These are phyloP conservation scores for Leucophenga montana DNA, from an alignment of 2,888 invertebrate species.

Conservation along the genomic window DNA sequence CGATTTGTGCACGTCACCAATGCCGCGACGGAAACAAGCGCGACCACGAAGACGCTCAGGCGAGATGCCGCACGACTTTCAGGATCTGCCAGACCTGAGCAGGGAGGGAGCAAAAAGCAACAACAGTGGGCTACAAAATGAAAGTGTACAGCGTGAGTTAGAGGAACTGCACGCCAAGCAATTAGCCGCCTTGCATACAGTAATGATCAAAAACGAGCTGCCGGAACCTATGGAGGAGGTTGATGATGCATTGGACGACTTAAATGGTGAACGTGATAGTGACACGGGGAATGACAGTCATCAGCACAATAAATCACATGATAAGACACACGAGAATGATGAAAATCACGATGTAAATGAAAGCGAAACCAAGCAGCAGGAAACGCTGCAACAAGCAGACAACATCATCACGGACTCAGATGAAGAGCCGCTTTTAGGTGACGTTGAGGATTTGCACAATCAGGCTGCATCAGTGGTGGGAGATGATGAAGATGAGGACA, in stretches of 20 bases:
- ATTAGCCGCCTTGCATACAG: slow-evolving; percentile 60
- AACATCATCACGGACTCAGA: slow-evolving; percentile 6
- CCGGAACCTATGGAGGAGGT: slow-evolving; percentile 72
- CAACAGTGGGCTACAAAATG: too few species aligned
- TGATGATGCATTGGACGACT: slow-evolving; percentile 47
- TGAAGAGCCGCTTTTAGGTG: background rate
- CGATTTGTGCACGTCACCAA: slow-evolving; percentile 82
- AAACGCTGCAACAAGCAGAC: background rate
- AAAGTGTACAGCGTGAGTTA: slow-evolving; percentile 20
- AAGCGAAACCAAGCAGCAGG: background rate
- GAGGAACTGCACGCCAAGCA: slow-evolving; percentile 18
- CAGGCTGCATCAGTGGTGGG: background rate
- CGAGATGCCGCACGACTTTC: slow-evolving; percentile 74
- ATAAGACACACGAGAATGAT: slow-evolving; percentile 26
- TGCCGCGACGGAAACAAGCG: slow-evolving; percentile 89
- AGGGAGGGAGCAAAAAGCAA: background rate
- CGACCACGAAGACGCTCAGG: slow-evolving; percentile 88
- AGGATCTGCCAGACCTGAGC: slow-evolving; percentile 70
- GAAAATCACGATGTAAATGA: slow-evolving; percentile 31
- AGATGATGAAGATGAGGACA: slow-evolving; percentile 47
- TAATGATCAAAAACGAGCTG: slow-evolving; percentile 69
- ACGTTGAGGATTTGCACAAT: slow-evolving; percentile 6
- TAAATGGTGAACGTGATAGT: slow-evolving; percentile 19
- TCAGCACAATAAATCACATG: slow-evolving; percentile 37
- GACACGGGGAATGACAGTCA: slow-evolving; percentile 51